These are phyloP conservation scores for Alosa sapidissima DNA, from an alignment of 2,797 vertebrate species.

Conservation along the genomic window DNA sequence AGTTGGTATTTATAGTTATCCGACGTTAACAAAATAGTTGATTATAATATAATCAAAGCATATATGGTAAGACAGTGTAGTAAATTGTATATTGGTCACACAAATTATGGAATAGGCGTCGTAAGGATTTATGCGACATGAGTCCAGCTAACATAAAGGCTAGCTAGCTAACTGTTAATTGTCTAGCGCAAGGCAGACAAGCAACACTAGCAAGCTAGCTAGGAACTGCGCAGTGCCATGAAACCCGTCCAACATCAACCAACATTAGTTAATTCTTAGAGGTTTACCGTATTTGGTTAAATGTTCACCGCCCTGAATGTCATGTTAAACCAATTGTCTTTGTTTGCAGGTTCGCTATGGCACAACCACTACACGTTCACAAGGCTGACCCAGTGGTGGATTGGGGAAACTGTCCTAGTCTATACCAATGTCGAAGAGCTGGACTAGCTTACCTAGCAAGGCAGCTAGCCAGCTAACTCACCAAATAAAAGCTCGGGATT, in stretches of 20 bases:
- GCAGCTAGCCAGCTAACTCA: neutral
- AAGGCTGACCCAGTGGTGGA: neutral
- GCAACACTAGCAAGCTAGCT: conserved; percentile 6
- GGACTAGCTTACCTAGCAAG: neutral
- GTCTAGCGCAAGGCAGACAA: conserved; percentile 4
- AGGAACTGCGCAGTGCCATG: conserved; percentile 1
- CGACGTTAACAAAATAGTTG: neutral
- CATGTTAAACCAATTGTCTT: neutral
- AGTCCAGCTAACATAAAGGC: conserved; percentile 4
- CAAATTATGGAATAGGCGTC: neutral
- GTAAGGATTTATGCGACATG: neutral
- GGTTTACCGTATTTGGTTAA: neutral
- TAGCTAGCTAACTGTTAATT: conserved; percentile 6
- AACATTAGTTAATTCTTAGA: neutral
- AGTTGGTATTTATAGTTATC: neutral
- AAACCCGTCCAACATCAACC: neutral
- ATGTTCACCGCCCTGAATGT: neutral
- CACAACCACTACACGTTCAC: neutral
- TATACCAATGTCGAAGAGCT: neutral
- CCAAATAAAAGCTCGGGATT: neutral
- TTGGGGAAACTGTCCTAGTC: neutral
- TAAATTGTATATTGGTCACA: neutral
- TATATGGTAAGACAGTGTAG: neutral
- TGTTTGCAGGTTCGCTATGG: neutral
- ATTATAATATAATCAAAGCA: neutral